These are phyloP conservation scores for Microcebus lehilahytsara DNA, from an alignment of 2,113 vertebrate species.

Conservation along the genomic window DNA sequence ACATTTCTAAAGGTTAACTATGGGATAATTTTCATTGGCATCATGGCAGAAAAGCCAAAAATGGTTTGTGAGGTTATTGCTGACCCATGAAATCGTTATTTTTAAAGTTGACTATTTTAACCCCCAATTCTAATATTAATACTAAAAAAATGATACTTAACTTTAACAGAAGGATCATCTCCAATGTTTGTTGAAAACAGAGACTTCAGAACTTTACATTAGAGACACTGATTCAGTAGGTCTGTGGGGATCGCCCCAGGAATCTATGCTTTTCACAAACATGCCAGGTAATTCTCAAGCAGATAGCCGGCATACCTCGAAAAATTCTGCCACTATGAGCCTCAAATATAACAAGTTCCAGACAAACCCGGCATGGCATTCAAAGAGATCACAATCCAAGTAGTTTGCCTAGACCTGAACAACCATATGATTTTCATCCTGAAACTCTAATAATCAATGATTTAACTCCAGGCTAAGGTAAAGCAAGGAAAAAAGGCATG, in stretches of 20 bases:
- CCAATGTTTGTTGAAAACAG: neutral
- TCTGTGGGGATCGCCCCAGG: neutral
- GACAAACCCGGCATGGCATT: neutral
- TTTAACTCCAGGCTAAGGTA: neutral
- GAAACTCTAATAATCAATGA: neutral
- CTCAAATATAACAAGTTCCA: neutral
- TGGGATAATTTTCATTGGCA: neutral
- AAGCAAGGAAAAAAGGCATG: neutral
- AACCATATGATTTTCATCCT: neutral
- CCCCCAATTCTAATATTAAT: neutral
- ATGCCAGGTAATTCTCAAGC: neutral
- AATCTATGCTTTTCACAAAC: neutral
- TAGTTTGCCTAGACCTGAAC: neutral
- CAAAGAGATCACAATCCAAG: neutral
- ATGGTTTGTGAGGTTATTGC: neutral
- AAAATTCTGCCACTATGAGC: neutral
- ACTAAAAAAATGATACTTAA: neutral
- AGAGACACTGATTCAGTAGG: neutral
- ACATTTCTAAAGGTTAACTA: slow-evolving; percentile 6
- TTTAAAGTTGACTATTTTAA: slow-evolving; percentile 39
- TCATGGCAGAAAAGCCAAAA: slow-evolving; percentile 19
- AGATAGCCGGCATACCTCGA: neutral
- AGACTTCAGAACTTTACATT: neutral
- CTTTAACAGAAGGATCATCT: neutral
- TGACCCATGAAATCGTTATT: slow-evolving; percentile 9